Percentiles rank a stretch among this genome's conserved stretches.
These are phyloP conservation scores for Pollenia griseotomentosa DNA, from an alignment of 2,888 invertebrate species.

Conservation along the genomic window DNA sequence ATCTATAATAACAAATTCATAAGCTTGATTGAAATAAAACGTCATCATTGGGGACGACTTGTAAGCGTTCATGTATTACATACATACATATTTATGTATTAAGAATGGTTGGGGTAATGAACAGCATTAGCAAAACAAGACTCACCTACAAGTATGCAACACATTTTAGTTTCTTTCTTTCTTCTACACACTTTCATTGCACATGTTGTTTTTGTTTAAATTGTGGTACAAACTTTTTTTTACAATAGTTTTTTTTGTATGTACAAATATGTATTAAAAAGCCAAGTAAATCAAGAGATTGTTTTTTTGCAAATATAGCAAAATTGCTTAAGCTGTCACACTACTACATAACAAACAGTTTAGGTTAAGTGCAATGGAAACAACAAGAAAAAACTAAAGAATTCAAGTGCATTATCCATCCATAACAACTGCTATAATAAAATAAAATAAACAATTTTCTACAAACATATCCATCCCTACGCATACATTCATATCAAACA, in stretches of 20 bases:
- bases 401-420: slow-evolving; percentile 71
- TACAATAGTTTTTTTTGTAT: neutral
- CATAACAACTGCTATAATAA: slow-evolving; percentile 63
- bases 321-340: slow-evolving; percentile 76
- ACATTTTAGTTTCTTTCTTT: slow-evolving; percentile 10
- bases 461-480: neutral
- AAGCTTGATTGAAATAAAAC: slow-evolving; percentile 64
- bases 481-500: no score
- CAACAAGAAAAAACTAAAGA: slow-evolving; percentile 42
- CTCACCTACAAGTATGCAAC: slow-evolving; percentile 54
- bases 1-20: slow-evolving; percentile 40
- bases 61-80: neutral
- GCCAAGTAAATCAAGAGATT: slow-evolving; percentile 66
- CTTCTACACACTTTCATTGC: neutral
- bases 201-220: slow-evolving; percentile 19
- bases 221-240: slow-evolving; percentile 19
- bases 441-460: slow-evolving; percentile 66
- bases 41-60: slow-evolving; percentile 46
- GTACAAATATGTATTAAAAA: slow-evolving; percentile 15
- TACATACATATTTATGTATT: neutral
- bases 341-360: slow-evolving; percentile 72
- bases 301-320: slow-evolving; percentile 79
- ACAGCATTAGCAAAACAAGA: neutral
- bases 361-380: slow-evolving; percentile 73
- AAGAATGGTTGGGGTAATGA: slow-evolving; percentile 16